These are phyloP conservation scores for Ceyx cyanopectus DNA, from an alignment of 2,113 vertebrate genomes.

Conservation along the genomic window DNA sequence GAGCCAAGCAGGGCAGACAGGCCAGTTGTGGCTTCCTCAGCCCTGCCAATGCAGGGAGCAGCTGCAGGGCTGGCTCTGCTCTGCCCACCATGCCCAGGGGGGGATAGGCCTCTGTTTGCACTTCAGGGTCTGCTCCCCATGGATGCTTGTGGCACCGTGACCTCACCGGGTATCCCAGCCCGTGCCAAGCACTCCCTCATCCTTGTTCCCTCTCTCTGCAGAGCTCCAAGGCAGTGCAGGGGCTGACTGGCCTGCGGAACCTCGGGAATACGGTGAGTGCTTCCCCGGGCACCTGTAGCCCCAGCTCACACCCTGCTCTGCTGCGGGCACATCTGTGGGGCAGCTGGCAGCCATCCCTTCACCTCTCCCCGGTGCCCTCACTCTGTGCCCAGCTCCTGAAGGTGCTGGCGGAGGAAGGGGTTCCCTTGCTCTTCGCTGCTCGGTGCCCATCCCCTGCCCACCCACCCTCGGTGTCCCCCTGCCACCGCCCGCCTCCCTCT, in stretches of 20 bases:
- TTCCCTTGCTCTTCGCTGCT: neutral
- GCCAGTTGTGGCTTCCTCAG: neutral
- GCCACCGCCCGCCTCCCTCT: neutral
- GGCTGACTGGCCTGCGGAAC: constrained; percentile 92
- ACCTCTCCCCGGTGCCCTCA: fast-evolving
- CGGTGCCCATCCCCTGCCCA: neutral
- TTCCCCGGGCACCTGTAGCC: fast-evolving
- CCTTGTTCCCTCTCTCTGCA: constrained; percentile 62
- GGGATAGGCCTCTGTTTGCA: neutral
- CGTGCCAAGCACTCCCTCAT: neutral
- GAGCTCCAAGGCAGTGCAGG: constrained; percentile 92
- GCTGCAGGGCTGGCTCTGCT: neutral
- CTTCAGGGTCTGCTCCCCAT: neutral
- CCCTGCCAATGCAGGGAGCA: fast-evolving
- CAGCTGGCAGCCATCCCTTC: neutral
- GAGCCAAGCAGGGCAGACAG: neutral
- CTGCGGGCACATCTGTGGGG: neutral
- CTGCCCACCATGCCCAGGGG: neutral
- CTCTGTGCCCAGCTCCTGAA: fast-evolving
- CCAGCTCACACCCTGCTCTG: fast-evolving
- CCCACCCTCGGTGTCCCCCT: neutral
- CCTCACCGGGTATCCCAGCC: neutral
- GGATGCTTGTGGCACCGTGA: neutral
- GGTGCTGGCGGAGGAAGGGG: neutral
- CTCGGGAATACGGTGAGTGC: constrained; percentile 94